Evolutionary conservation across 1,140 invertebrate species (phyloP), one percentile per base, ranked within the genome.

Genomic region (Artemia franciscana): DNA sequence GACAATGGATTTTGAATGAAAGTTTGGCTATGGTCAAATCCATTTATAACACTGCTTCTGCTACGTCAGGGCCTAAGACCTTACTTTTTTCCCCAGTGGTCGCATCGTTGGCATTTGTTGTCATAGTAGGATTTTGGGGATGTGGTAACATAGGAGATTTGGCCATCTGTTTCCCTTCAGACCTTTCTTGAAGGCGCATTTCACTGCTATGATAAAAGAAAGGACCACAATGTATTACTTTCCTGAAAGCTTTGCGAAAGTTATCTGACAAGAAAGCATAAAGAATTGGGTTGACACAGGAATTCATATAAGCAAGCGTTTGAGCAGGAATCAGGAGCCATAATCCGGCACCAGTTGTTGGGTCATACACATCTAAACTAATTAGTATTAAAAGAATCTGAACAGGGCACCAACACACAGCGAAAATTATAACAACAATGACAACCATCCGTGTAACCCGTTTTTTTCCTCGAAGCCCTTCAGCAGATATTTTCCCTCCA

Each of bases 401-500:
- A 69, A 96, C 88, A 2, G 92, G 92, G 67, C 86, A 83, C 93
- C 93, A 97, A 74, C 91, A 95, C 28, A 93, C 76, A 7, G 91
- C 91, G 72, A 96, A 96, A 26, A 92, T 91, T 23, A 89, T 82
- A 0, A 96, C 89, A 15, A 97, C 91, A 23, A 92, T 85, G 30
- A 94, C 80, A 5, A 97, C 89, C 82, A 97, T 86, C 64, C 88
- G 78, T 0, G 91, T 96, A 1, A 94, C 92, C 64, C 91, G 79
- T 72, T 85, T 85, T 73, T 91, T 91, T 26, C 88, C 87, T 66
- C 88, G 79, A 58, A 88, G 75, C 59, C 79, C 81, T 69, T 86
- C 84, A 1, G 79, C 79, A 26, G 80, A 82, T 27, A 78, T 76
- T 65, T 79, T 80, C 5, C 82, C 83, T 23, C 83, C 85, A 0